phyloP scores from a whole-genome alignment of 2,113 vertebrate species.

The Petromus typicus region DNA sequence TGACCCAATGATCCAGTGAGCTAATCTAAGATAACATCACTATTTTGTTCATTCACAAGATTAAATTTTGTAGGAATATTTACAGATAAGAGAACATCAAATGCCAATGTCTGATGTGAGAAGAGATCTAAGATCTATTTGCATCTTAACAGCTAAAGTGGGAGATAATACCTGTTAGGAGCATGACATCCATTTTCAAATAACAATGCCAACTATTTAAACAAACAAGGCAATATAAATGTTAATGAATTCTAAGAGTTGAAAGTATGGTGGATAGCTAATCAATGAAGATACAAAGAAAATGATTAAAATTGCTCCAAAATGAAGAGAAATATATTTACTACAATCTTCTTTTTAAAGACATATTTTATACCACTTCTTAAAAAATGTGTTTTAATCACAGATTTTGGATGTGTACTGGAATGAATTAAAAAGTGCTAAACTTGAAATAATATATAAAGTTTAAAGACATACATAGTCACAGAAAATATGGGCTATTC shows the following conservation, averaged over 20 bases:
- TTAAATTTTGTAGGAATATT: conserved; percentile 51
- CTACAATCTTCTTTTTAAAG: background rate
- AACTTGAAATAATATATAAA: background rate
- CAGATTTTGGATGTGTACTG: background rate
- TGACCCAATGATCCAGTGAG: background rate
- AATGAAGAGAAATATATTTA: background rate
- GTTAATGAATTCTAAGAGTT: background rate
- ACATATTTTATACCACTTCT: background rate
- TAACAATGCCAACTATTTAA: background rate
- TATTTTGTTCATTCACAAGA: conserved; percentile 45
- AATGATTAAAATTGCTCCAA: background rate
- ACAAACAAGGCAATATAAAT: background rate
- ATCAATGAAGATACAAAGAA: background rate
- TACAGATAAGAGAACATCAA: background rate
- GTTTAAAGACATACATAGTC: background rate
- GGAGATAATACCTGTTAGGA: background rate
- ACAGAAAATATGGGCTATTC: background rate
- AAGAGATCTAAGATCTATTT: conserved; percentile 31
- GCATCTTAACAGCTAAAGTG: background rate
- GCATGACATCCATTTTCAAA: background rate
- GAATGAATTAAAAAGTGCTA: background rate
- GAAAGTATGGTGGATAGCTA: background rate
- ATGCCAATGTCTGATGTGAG: conserved; percentile 10
- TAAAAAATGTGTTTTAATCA: background rate
- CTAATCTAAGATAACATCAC: conserved; percentile 47